Conservation (phyloP, 1,140 invertebrate genomes). For the Sitobion miscanthi region DNA sequence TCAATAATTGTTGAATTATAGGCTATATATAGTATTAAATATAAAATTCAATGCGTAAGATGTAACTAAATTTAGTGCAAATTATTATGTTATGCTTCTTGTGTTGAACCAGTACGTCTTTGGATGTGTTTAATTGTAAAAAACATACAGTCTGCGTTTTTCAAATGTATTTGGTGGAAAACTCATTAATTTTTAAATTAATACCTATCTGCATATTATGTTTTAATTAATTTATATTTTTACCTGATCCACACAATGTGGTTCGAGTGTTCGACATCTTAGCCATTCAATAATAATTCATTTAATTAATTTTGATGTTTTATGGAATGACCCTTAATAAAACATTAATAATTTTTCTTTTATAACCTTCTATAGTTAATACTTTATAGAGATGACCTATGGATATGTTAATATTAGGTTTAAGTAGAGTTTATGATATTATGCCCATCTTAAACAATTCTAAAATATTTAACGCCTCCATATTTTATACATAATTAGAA, state of each 20-base stretch:
- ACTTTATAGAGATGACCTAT: no score
- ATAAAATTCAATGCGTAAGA: neutral
- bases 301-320: neutral
- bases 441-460: no score
- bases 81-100: neutral
- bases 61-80: neutral
- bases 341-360: neutral
- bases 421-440: no score
- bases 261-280: neutral
- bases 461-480: neutral
- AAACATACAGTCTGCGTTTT: rapidly evolving
- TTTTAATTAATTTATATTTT: neutral
- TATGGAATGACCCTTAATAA: neutral
- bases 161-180: neutral
- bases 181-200: neutral
- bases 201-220: neutral
- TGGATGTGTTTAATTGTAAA: neutral
- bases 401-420: no score
- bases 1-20: neutral
- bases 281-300: neutral
- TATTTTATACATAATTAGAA: neutral
- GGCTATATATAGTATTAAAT: neutral
- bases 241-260: neutral
- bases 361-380: no score
- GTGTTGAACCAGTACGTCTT: neutral